Evolutionary conservation across 2,113 vertebrate species (phyloP).

Genomic region (Protobothrops flavoviridis): DNA sequence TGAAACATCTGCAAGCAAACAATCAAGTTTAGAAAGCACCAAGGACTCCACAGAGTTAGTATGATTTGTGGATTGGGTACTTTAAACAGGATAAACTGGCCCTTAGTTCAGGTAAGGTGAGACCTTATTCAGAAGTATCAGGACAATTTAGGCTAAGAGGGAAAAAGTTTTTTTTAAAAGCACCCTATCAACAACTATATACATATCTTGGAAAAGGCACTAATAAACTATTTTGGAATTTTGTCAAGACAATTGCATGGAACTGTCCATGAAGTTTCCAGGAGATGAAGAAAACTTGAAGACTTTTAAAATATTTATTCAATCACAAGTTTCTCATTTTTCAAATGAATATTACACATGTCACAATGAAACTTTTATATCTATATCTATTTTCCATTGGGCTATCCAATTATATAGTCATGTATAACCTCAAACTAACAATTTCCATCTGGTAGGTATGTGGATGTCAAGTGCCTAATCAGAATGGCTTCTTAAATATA

Average conservation of each 20-base stretch:
- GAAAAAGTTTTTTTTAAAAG: neutral
- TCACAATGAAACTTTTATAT: neutral
- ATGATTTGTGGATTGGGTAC: neutral
- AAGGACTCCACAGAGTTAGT: neutral
- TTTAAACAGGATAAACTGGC: neutral
- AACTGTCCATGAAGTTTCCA: neutral
- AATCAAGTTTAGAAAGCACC: neutral
- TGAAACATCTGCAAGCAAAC: neutral
- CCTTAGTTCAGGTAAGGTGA: neutral
- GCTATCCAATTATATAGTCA: neutral
- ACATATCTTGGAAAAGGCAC: neutral
- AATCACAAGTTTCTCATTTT: neutral
- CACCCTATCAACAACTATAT: neutral
- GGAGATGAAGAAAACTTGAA: neutral
- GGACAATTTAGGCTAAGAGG: neutral
- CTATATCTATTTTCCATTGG: neutral
- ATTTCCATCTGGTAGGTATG: neutral
- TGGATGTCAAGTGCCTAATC: too few relatives aligned
- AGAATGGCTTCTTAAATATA: too few relatives aligned
- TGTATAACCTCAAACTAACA: neutral
- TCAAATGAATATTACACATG: neutral
- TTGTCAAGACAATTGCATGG: neutral
- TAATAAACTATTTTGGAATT: neutral
- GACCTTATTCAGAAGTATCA: neutral
- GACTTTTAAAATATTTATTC: neutral